phyloP scores from a whole-genome alignment of 2,888 invertebrate genomes.

The Stenodera caucasica region DNA sequence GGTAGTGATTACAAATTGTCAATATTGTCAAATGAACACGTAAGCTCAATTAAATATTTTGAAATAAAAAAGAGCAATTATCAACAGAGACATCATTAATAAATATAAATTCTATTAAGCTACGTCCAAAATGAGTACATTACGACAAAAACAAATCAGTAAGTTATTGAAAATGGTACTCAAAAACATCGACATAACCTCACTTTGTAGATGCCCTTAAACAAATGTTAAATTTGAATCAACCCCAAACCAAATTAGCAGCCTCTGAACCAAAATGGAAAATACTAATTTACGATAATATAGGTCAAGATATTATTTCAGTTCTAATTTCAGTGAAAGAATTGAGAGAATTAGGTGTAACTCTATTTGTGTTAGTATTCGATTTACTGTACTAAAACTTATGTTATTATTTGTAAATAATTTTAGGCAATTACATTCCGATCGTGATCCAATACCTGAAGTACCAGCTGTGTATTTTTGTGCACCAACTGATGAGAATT shows the following conservation, averaged over 20 bases:
- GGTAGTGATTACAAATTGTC: background rate
- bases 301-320: constrained; percentile 98
- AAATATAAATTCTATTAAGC: background rate
- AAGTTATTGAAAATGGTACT: constrained; percentile 44
- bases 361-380: constrained; percentile 87
- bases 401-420: constrained; percentile 9
- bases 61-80: constrained; percentile 3
- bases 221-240: constrained; percentile 94
- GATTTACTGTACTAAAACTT: constrained; percentile 13
- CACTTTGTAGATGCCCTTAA: constrained; percentile 78
- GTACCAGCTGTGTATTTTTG: constrained; percentile 99
- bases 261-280: constrained; percentile 94
- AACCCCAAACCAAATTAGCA: constrained; percentile 72
- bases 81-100: background rate
- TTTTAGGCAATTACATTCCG: constrained; percentile 79
- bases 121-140: constrained; percentile 62
- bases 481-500: constrained; percentile 93
- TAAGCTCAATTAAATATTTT: constrained; percentile 22
- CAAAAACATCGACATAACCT: constrained; percentile 5
- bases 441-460: constrained; percentile 93
- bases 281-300: constrained; percentile 92
- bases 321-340: constrained; percentile 96
- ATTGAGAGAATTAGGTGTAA: constrained; percentile 92
- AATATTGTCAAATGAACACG: constrained; percentile 27
- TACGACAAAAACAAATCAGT: constrained; percentile 75